Conservation (phyloP, 2,888 invertebrate species). For the Steinernema hermaphroditum region DNA sequence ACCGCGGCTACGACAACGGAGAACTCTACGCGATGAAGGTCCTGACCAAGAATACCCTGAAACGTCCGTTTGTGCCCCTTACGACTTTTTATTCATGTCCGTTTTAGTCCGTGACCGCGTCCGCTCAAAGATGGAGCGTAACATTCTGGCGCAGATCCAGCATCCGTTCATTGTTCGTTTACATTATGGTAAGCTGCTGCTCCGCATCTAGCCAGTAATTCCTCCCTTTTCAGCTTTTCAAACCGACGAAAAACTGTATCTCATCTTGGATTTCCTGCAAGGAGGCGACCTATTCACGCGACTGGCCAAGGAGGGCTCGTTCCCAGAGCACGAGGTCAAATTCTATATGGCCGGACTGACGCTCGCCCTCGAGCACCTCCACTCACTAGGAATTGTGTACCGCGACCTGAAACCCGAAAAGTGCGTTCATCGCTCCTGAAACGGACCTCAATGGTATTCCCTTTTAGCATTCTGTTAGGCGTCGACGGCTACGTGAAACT, state of each 20-base stretch:
- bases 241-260: slow-evolving; percentile 96
- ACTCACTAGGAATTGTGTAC: slow-evolving; percentile 95
- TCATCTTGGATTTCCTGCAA: slow-evolving; percentile 93
- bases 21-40: slow-evolving; percentile 99
- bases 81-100: too few relatives aligned
- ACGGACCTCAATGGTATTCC: slow-evolving; percentile 62
- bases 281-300: slow-evolving; percentile 97
- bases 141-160: slow-evolving; percentile 95
- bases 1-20: slow-evolving; percentile 87
- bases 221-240: slow-evolving; percentile 81
- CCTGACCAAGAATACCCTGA: slow-evolving; percentile 72
- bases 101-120: slow-evolving; percentile 72
- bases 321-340: slow-evolving; percentile 99
- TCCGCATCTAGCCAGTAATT: too few relatives aligned
- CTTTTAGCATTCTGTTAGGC: slow-evolving; percentile 79
- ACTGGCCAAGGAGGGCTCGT: slow-evolving; percentile 98
- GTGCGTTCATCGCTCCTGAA: too few relatives aligned
- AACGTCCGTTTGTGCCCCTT: too few relatives aligned
- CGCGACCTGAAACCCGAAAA: slow-evolving; percentile 96
- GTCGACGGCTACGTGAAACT: slow-evolving; percentile 97
- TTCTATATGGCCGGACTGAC: slow-evolving; percentile 98
- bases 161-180: slow-evolving; percentile 98
- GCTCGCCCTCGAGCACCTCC: slow-evolving; percentile 93
- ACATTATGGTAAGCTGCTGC: slow-evolving; percentile 81
- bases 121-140: slow-evolving; percentile 96